Base-by-base conservation (phyloP, 1,140 invertebrate genomes). In the Conus ventricosus region DNA sequence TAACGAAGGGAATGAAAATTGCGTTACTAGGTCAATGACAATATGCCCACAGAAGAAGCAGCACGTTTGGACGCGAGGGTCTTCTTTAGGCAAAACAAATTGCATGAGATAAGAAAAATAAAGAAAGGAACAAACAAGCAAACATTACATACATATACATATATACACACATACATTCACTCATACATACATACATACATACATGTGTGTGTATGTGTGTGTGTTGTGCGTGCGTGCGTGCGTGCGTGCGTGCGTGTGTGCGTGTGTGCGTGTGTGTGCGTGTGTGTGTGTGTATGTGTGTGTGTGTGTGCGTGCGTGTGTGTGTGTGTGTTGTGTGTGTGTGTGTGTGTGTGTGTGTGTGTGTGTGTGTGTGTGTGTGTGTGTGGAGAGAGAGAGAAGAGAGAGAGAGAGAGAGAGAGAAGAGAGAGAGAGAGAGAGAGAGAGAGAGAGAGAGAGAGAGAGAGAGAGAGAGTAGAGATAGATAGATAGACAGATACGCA, bases 321-420 rank as follows among this genome's bases (percentile, higher is more conserved):
- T 75, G 71, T 75, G 71, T 75, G 71, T 75, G 71, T 75, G 71
- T 75, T 75, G 71, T 75, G 71, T 75, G 71, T 75, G 71, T 75
- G 71, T 75, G 15, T 75, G n/a, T 75, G 15, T 75, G n/a, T 75
- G 71, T 75, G 15, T 75, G 71, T 75, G 71, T 75, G 17, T 20
- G 8, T 23, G 13, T 23, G 8, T 75, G 13, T 20, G 15, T 75
- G 71, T 75, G 71, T 75, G 17, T 20, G 8, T 23, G 13, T 23
- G 8, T 75, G 13, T 20, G n/a, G n/a, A n/a, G n/a, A n/a, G n/a
- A 17, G 71, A 20, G 17, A n/a, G 17, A 75, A 8, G 1, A n/a
- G 71, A 75, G 1, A 75, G 71, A 8, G 1, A 25, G 71, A 75
- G 0, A n/a, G 7, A 23, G 1, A 25, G 8, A 17, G n/a, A 2